A percentile compares a stretch with the other conserved stretches of the same genome.
Evolutionary conservation across 2,888 invertebrate genomes (phyloP).

Genomic region (Ptychoptera albimana): DNA sequence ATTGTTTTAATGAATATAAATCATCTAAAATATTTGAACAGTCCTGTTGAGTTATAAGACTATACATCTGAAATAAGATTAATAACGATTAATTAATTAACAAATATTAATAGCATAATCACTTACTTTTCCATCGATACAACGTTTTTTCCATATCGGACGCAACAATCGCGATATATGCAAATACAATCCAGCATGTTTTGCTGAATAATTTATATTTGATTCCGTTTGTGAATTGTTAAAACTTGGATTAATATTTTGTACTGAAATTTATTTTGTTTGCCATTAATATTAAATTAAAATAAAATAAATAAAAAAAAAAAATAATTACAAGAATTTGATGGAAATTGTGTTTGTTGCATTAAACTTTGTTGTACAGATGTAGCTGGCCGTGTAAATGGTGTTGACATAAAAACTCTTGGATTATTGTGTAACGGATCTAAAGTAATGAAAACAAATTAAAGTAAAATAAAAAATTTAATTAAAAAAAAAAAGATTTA

Average conservation of each 20-base stretch:
- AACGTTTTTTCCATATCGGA: conserved; percentile 74
- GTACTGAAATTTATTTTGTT: conserved; percentile 1
- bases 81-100: neutral
- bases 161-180: conserved; percentile 77
- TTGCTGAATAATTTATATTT: conserved; percentile 46
- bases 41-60: conserved; percentile 51
- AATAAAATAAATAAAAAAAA: neutral
- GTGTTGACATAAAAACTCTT: conserved; percentile 28
- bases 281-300: neutral
- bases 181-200: conserved; percentile 87
- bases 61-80: conserved; percentile 40
- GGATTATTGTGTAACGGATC: conserved; percentile 5
- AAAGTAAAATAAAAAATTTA: neutral
- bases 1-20: conserved; percentile 55
- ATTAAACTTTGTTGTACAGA: conserved; percentile 22
- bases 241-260: neutral
- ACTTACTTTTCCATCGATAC: conserved; percentile 40
- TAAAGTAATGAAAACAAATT: neutral
- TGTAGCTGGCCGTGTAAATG: conserved; percentile 15
- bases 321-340: conserved; percentile 29
- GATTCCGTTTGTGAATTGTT: conserved; percentile 9
- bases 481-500: neutral
- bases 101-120: neutral
- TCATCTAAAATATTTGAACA: conserved; percentile 57
- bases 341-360: conserved; percentile 27